Percentiles rank a stretch among this genome's conserved stretches.
Conservation (phyloP, 1,140 invertebrate species). For the Heliconius nattereri region DNA sequence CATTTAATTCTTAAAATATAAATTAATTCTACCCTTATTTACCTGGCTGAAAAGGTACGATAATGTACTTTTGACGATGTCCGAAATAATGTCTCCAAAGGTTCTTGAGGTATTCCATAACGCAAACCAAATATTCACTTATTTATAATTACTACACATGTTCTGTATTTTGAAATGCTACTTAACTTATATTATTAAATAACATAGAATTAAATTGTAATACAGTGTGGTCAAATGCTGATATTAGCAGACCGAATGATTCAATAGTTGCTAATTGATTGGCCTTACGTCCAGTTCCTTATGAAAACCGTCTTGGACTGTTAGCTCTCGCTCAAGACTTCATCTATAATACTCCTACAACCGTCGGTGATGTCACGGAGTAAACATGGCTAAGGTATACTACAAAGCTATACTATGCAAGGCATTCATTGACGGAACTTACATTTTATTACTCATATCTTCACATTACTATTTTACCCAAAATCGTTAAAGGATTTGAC, state of each 20-base stretch:
- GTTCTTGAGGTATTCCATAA: conserved; percentile 71
- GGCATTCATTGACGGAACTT: conserved; percentile 57
- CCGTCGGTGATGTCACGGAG: conserved; percentile 69
- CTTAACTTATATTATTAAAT: background rate
- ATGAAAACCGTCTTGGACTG: conserved; percentile 66
- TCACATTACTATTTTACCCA: conserved; percentile 21
- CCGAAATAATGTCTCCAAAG: conserved; percentile 68
- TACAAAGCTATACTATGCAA: conserved; percentile 48
- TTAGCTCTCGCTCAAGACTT: conserved; percentile 46
- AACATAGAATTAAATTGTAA: background rate
- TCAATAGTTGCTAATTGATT: conserved; percentile 54
- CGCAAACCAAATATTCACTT: conserved; percentile 29
- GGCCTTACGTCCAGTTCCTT: conserved; percentile 62
- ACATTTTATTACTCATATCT: conserved; percentile 38
- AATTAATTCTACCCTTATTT: conserved; percentile 31
- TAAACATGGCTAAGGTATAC: conserved; percentile 50
- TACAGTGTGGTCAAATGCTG: background rate
- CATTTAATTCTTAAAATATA: background rate
- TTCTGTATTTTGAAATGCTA: background rate
- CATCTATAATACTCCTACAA: conserved; percentile 57
- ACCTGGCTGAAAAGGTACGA: conserved; percentile 75
- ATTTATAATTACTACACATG: conserved; percentile 4
- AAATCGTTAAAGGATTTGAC: conserved; percentile 1
- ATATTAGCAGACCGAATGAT: background rate
- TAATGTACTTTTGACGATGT: conserved; percentile 59